Base-by-base conservation (phyloP, 1,140 invertebrate genomes). In the Phymorhynchus buccinoides region DNA sequence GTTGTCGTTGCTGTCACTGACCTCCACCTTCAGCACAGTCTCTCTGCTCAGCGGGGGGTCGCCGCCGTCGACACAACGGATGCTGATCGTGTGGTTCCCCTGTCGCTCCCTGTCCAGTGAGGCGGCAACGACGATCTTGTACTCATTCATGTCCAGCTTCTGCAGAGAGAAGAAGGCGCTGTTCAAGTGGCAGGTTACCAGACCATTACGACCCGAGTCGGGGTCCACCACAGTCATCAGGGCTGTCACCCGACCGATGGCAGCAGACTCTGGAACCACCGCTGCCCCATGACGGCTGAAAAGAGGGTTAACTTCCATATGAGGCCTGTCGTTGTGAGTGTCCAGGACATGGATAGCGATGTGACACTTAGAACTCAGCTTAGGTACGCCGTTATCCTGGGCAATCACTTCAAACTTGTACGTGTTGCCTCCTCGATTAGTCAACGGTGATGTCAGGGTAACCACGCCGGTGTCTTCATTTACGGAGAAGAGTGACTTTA, bases 401-500 rank as follows among this genome's bases (percentile, higher is more conserved):
- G 91, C 92, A 68, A 85, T 85, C 6, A 92, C 87, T 12, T 89
- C 86, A 48, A 93, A 90, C 52, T 85, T 83, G 79, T 91, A 90
- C 27, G 84, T 78, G 16, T 85, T 82, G 12, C 84, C 85, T 14
- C 82, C 85, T 71, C 91, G 89, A 52, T 90, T 88, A 39, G 89
- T 89, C 35, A 92, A 83, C 27, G 80, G 81, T 6, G 80, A 32
- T 77, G 85, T 88, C 14, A 91, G 77, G 44, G 85, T 88, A 0
- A 92, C 80, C 22, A 85, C 86, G 14, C 90, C 91, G 48, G 88
- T 87, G 6, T 71, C 41, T 35, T 83, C 71, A 48, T 88, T 85
- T 18, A 93, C 89, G 14, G 78, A 79, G 85, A 93, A 93, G n/a
- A 90, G 62, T 95, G 27, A 97, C 95, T 35, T 93, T 95, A 62